Conservation (phyloP, 1,140 invertebrate genomes). For the Ganaspis sp. region DNA sequence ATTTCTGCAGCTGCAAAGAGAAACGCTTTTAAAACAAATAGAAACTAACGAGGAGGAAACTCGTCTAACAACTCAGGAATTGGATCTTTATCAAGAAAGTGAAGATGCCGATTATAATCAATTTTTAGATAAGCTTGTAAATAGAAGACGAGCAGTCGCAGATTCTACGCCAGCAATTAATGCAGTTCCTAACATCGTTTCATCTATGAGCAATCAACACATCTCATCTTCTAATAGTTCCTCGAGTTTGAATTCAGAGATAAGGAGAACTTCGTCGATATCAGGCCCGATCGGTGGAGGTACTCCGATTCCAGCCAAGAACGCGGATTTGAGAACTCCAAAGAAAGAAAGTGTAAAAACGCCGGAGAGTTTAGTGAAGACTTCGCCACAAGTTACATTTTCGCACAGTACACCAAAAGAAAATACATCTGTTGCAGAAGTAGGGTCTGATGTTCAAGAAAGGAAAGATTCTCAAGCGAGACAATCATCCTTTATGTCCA, state of each 20-base stretch:
- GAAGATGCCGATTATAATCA: conserved; percentile 94
- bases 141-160: conserved; percentile 83
- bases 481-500: conserved; percentile 69
- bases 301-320: conserved; percentile 73
- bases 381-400: conserved; percentile 19
- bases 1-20: conserved; percentile 93
- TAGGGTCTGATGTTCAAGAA: conserved; percentile 47
- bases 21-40: conserved; percentile 90
- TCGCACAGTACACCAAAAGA: conserved; percentile 31
- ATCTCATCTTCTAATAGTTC: conserved; percentile 53
- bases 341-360: conserved; percentile 56
- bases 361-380: conserved; percentile 32
- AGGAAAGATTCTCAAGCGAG: conserved; percentile 56
- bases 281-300: conserved; percentile 73
- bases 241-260: conserved; percentile 49
- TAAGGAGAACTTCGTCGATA: conserved; percentile 62
- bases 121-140: conserved; percentile 86
- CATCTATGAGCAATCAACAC: conserved; percentile 67
- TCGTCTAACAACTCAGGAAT: conserved; percentile 87
- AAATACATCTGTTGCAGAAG: conserved; percentile 33
- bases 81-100: conserved; percentile 87
- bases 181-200: conserved; percentile 67
- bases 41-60: conserved; percentile 93
- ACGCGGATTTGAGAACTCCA: conserved; percentile 58
- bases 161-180: conserved; percentile 76